Conservation (phyloP, 2,113 vertebrate genomes). For the Strigops habroptila region DNA sequence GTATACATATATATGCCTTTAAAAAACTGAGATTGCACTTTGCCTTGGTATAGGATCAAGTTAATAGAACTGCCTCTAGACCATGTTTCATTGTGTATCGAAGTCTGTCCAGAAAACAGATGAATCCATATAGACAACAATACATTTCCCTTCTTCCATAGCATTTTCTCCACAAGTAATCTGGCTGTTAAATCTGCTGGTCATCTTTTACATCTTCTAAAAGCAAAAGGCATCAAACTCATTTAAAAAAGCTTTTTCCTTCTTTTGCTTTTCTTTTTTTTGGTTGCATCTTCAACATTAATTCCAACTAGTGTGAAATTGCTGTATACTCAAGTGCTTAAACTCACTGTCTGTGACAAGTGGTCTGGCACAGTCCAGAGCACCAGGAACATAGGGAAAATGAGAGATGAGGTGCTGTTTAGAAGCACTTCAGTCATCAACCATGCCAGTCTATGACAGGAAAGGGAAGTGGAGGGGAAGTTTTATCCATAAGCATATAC, state of each 20-base stretch:
- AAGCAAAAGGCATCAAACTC: background rate
- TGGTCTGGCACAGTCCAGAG: background rate
- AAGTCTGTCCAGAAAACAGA: background rate
- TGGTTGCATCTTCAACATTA: background rate
- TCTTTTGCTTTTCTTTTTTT: background rate
- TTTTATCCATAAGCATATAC: background rate
- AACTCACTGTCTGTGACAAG: background rate
- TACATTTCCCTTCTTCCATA: background rate
- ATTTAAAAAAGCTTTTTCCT: background rate
- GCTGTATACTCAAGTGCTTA: background rate
- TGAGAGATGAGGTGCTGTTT: background rate
- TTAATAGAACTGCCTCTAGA: background rate
- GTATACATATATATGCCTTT: background rate
- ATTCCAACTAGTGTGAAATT: background rate
- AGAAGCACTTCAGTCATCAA: background rate
- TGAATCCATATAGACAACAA: background rate
- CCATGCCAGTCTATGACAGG: background rate
- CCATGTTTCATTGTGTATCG: background rate
- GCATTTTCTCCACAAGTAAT: background rate
- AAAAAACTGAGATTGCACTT: background rate
- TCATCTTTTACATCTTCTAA: background rate
- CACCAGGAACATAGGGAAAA: background rate
- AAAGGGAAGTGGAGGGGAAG: background rate
- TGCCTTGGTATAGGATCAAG: background rate
- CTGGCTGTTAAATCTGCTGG: background rate